Evolutionary conservation across 2,797 vertebrate species (phyloP).

Genomic region (Tauraco hartlaubi): DNA sequence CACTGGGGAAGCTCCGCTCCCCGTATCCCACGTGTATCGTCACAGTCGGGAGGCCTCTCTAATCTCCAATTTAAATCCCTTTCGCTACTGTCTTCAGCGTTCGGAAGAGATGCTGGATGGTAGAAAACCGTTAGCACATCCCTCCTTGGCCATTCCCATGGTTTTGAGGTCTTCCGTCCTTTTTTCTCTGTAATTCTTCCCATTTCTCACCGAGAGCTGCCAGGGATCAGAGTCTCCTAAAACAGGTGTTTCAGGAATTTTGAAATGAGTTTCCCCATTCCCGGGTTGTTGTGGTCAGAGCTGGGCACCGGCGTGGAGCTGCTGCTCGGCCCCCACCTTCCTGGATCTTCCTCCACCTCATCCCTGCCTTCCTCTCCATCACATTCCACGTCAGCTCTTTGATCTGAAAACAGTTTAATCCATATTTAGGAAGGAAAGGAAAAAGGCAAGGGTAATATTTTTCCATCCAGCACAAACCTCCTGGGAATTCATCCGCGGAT

Average conservation of each 20-base stretch:
- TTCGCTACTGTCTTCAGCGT: background rate
- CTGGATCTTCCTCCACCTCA: background rate
- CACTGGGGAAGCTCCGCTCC: background rate
- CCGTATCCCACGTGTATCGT: background rate
- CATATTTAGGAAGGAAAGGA: background rate
- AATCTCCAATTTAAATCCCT: slow-evolving; percentile 26
- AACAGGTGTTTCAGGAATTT: background rate
- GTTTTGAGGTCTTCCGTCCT: background rate
- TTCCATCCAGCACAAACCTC: background rate
- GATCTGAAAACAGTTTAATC: background rate
- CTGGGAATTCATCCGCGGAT: background rate
- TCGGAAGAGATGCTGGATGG: background rate
- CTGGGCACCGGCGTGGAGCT: background rate
- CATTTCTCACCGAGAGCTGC: background rate
- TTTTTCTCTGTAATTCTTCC: background rate
- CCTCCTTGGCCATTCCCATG: background rate
- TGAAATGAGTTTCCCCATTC: background rate
- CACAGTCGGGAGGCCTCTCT: background rate
- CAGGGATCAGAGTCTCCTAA: background rate
- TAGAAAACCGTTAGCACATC: background rate
- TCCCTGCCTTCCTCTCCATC: background rate
- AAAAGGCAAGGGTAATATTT: background rate
- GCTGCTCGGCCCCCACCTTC: accelerated
- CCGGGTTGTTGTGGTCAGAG: background rate
- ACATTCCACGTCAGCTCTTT: background rate